Base-by-base conservation (phyloP, 2,113 vertebrate genomes). In the Vulpes ferrilata region DNA sequence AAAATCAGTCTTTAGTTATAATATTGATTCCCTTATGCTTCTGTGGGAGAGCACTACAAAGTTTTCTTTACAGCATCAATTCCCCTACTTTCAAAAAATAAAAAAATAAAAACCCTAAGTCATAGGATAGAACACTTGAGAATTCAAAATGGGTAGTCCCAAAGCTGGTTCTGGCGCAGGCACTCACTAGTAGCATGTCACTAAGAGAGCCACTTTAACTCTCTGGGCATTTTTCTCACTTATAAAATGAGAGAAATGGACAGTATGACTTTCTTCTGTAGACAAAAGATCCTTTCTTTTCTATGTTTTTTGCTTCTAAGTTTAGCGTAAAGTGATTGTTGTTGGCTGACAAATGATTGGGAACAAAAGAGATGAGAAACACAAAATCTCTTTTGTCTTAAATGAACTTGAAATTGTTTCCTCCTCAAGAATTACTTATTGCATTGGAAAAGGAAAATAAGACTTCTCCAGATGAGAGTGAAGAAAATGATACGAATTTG, bases 401-500 rank as follows among this genome's bases (percentile, higher is more conserved):
- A 84, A 11, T 86, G 25, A 89, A 73, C 6, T 32, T 92, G 32
- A 96, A 84, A 65, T 90, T 8, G 35, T 71, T 2, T 20, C 11
- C 82, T 92, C 30, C 35, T 64, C 12, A 8, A 48, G 7, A 90
- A 64, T 38, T 69, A 65, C 2, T 87, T 78, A 67, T 5, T 67
- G 17, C 6, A 19, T n/a, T 51, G 5, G 8, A 38, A 86, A 59
- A 80, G 20, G 10, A 35, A 82, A 92, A 62, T 27, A 87, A 74
- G 43, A 74, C 3, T 62, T 83, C 6, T 71, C 23, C 15, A 71
- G 17, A 2, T 38, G n/a, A 65, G 9, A 12, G 19, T 80, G 16
- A 89, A 67, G 53, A 85, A 93, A 95, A 92, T 86, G 23, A n/a
- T 32, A 82, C 16, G 93, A 64, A 78, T 35, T 78, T 53, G 25